phyloP scores from a whole-genome alignment of 2,888 invertebrate species.

The Drosophila neotestacea region DNA sequence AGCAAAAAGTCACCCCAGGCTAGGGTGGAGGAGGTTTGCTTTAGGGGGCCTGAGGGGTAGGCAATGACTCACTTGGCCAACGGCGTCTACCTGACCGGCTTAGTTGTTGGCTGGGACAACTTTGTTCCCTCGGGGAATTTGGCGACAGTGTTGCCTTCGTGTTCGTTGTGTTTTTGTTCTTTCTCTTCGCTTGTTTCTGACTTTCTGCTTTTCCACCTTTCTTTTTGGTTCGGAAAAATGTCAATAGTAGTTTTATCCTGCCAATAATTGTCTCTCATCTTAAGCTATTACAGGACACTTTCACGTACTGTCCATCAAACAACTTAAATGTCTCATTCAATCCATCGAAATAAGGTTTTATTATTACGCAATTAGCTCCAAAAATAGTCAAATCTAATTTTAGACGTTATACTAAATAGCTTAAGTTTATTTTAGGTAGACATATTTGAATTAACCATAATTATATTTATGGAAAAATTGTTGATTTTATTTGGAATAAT shows the following conservation, averaged over 20 bases:
- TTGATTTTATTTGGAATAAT: background rate
- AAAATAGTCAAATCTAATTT: background rate
- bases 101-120: slow-evolving; percentile 39
- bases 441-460: background rate
- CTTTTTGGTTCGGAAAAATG: slow-evolving; percentile 9
- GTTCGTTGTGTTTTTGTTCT: slow-evolving; percentile 23
- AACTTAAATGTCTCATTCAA: slow-evolving; percentile 38
- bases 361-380: too few relatives aligned
- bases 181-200: slow-evolving; percentile 7
- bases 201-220: slow-evolving; percentile 10
- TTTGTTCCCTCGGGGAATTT: slow-evolving; percentile 29
- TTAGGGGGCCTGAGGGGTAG: slow-evolving; percentile 1
- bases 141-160: slow-evolving; percentile 29
- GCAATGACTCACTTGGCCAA: slow-evolving; percentile 61
- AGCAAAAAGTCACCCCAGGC: slow-evolving; percentile 3
- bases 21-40: background rate
- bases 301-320: slow-evolving; percentile 59
- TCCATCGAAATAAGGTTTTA: background rate
- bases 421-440: background rate
- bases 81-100: slow-evolving; percentile 60
- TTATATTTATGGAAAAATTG: background rate
- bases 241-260: slow-evolving; percentile 17
- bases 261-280: slow-evolving; percentile 15
- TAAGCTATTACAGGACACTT: slow-evolving; percentile 23
- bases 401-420: background rate